phyloP scores from a whole-genome alignment of 1,140 invertebrate genomes.

The Philaenus spumarius region DNA sequence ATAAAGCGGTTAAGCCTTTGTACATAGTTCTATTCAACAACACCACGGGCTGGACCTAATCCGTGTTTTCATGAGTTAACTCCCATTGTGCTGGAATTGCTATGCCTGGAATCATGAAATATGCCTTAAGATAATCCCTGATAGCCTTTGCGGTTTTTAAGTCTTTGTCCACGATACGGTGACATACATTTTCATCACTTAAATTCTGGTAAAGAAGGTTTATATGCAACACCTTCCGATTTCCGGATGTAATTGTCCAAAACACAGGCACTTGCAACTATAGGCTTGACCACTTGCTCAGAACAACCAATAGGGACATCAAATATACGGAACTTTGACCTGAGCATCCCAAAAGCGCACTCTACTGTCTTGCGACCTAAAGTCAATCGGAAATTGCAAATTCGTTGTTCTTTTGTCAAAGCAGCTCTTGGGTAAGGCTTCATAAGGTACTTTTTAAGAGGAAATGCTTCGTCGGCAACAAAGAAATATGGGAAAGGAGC shows the following conservation, averaged over 20 bases:
- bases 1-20: no score
- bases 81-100: no score
- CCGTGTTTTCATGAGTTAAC: conserved; percentile 4
- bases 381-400: conserved; percentile 20
- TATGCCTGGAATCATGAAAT: no score
- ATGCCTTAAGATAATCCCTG: conserved; percentile 2
- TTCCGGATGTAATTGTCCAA: conserved; percentile 11
- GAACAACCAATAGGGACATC: conserved; percentile 5
- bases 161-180: conserved; percentile 1
- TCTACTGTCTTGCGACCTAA: conserved; percentile 17
- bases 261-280: conserved; percentile 9
- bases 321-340: conserved; percentile 6
- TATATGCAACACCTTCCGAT: conserved; percentile 5
- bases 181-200: conserved; percentile 7
- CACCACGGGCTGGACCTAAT: conserved; percentile 4
- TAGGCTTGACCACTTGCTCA: conserved; percentile 3
- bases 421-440: conserved; percentile 21
- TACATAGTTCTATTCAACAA: no score
- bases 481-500: no score
- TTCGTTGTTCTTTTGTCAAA: conserved; percentile 17
- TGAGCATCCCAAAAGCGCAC: conserved; percentile 19
- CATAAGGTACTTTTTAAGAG: conserved; percentile 22
- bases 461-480: conserved; percentile 31
- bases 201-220: conserved; percentile 2
- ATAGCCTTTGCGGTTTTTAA: conserved; percentile 3